Evolutionary conservation across 2,113 vertebrate species (phyloP).

Genomic region (Ceyx melanurus): DNA sequence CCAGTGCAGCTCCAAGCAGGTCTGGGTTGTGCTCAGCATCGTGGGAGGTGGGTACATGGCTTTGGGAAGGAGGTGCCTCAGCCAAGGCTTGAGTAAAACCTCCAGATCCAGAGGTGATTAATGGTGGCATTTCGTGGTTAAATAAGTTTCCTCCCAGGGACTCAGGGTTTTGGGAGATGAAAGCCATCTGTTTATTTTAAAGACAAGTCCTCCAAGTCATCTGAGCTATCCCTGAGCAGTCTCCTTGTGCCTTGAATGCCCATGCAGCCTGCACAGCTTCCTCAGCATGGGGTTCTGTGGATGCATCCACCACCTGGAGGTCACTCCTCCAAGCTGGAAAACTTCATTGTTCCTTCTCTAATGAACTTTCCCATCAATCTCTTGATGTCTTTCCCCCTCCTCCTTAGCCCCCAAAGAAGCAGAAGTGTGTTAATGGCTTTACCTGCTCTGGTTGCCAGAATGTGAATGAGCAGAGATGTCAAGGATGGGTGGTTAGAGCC

Average conservation of each 20-base stretch:
- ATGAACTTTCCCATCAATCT: neutral
- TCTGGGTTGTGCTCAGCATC: neutral
- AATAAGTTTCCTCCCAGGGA: neutral
- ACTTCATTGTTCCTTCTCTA: neutral
- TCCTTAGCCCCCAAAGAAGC: neutral
- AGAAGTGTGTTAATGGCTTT: neutral
- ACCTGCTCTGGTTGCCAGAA: neutral
- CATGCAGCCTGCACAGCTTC: accelerated
- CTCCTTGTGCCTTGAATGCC: accelerated
- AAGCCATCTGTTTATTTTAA: neutral
- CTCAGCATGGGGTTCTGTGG: accelerated
- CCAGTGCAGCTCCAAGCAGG: neutral
- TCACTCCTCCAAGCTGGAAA: neutral
- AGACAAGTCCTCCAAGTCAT: neutral
- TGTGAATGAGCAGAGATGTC: neutral
- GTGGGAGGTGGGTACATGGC: neutral
- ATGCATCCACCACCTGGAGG: neutral
- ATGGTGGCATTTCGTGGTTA: neutral
- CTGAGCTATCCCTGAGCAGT: neutral
- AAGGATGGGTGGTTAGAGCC: neutral
- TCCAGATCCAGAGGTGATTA: neutral
- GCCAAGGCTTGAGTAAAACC: neutral
- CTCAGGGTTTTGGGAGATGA: neutral
- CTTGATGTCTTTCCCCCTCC: neutral
- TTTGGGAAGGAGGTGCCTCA: neutral